Evolutionary conservation across 2,113 vertebrate genomes (phyloP), one percentile per base, ranked within the genome.

Genomic region (Patagioenas fasciata): DNA sequence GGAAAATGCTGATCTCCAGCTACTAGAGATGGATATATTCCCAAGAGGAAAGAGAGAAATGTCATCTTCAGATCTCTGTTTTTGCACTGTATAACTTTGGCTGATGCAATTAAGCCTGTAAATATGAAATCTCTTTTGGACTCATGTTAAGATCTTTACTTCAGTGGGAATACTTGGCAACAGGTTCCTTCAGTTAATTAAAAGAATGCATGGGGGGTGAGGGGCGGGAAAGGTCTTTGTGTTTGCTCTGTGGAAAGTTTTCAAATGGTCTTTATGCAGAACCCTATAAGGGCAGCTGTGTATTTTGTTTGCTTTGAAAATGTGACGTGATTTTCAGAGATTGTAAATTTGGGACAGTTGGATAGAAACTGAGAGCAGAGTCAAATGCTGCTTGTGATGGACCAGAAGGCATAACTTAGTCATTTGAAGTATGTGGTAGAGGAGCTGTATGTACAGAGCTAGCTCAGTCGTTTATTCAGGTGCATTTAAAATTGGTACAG

Each of bases 271-370:
- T 85, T 69, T 53, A 29, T 58, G 31, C 15, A 61, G 40, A 75
- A 8, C 32, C 6, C 13, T 64, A 0, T 25, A 24, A 57, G 18
- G 36, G 18, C 15, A 70, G 31, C 25, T 53, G 9, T 2, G 0
- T 78, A 19, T 61, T 88, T 62, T 67, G 4, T 65, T 92, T 71
- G 31, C 12, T 84, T 90, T 90, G 42, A 78, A 85, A 79, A 40
- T 31, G 13, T 51, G 24, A 23, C 0, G 0, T 54, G 32, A 56
- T 88, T 93, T 95, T 88, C n/a, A 65, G 50, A 25, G 26, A 2
- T 20, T 82, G 11, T n/a, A 57, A 54, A 65, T 80, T 83, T 67
- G 51, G 62, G n/a, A 84, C 21, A 25, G 34, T 8, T 79, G 62
- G 17, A 24, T 40, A 73, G 61, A 58, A 61, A 48, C 21, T 40